Evolutionary conservation across 2,113 vertebrate genomes (phyloP), one percentile per base, ranked within the genome.

Genomic region (Fulica atra): DNA sequence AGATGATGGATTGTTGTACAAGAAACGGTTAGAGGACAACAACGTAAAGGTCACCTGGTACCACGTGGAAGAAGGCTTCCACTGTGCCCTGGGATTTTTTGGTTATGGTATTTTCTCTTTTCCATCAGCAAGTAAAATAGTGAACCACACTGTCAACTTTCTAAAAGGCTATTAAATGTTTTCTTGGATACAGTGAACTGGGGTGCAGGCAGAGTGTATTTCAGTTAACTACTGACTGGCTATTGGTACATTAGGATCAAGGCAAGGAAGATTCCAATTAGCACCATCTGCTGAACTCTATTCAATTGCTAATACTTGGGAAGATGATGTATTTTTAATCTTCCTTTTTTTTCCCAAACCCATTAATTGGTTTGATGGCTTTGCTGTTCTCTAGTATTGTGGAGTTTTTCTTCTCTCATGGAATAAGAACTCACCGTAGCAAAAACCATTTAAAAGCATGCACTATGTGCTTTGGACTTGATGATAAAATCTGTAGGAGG

Each of bases 61-160:
- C 88, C 63, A 93, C 2, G 0, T 80, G 51, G 44, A 70, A 6
- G 50, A 60, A 3, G 40, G 96, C 17, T 96, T 96, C 74, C 94
- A 95, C 12, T 1, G 44, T 19, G 17, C 12, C 7, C 3, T 93
- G 54, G 82, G 1, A 2, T 73, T 94, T 83, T 96, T 93, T 83
- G 92, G 68, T 66, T 96, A 96, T 9, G 72, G 88, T 23, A 59
- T 96, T 78, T 94, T 93, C 54, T 97, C 92, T 66, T 96, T 95
- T 66, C 88, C 92, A 4, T 78, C 95, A 24, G 61, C 92, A 46
- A 88, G 12, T 14, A 66, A 42, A 66, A 46, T 90, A 0, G 2
- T 44, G 19, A 72, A 92, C 25, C 36, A 93, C 0, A 1, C 1
- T 36, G 21, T 92, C 40, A 50, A 83, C 68, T 97, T 97, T 24